A percentile compares a stretch with the other conserved stretches of the same genome.
These are phyloP conservation scores for Drosophila ustulata DNA, from an alignment of 2,888 invertebrate species.

Conservation along the genomic window DNA sequence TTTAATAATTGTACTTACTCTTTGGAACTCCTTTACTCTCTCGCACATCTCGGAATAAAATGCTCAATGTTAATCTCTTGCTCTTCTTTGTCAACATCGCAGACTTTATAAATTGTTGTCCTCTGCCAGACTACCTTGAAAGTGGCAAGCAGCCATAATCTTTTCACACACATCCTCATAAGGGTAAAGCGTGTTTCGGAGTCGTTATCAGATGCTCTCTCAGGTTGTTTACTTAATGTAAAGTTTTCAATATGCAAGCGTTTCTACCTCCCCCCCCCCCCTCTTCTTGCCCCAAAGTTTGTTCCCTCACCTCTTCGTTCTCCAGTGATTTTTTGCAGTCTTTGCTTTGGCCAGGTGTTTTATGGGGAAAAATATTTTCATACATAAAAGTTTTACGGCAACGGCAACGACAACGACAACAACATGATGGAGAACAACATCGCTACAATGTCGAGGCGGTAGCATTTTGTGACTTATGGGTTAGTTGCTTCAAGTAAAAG, in stretches of 20 bases:
- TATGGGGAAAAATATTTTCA: constrained; percentile 70
- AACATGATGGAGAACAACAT: constrained; percentile 15
- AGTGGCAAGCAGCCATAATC: constrained; percentile 32
- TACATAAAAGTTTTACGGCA: constrained; percentile 75
- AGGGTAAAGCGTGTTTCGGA: constrained; percentile 21
- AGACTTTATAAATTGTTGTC: constrained; percentile 32
- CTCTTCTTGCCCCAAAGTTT: neutral
- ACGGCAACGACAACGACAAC: constrained; percentile 28
- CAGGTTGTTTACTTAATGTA: constrained; percentile 65
- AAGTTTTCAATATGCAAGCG: constrained; percentile 76
- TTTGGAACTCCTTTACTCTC: neutral
- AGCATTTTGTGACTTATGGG: constrained; percentile 61
- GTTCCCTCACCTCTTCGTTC: neutral
- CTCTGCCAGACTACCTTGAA: constrained; percentile 46
- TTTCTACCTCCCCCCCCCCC: constrained; percentile 1
- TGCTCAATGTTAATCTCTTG: neutral
- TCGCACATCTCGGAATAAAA: neutral
- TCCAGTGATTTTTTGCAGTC: constrained; percentile 15
- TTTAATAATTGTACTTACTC: too few relatives aligned
- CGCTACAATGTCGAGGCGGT: constrained; percentile 49
- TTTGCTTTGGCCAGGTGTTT: constrained; percentile 67
- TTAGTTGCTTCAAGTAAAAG: constrained; percentile 50
- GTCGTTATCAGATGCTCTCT: constrained; percentile 57
- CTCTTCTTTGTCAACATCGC: constrained; percentile 9
- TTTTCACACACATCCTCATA: constrained; percentile 19